Percentiles rank a stretch among this genome's conserved stretches.
phyloP scores from a whole-genome alignment of 2,888 invertebrate genomes.

The Hetaerina titia region DNA sequence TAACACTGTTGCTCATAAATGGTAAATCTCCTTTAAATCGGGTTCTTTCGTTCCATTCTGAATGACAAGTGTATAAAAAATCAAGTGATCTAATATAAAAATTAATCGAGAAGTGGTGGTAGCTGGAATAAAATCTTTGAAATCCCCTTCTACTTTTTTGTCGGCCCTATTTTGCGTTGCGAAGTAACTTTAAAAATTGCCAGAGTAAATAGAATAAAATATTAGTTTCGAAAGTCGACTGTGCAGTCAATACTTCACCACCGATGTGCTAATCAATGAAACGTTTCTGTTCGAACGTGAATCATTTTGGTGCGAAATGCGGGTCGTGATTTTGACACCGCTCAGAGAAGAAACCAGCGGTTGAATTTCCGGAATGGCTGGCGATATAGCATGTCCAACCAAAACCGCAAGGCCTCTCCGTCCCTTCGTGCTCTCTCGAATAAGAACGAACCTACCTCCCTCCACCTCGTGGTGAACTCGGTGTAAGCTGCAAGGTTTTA shows the following conservation, averaged over 20 bases:
- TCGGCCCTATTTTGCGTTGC: no score
- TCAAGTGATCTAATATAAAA: no score
- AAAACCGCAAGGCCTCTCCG: not conserved
- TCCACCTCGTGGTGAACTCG: not conserved
- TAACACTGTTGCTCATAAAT: no score
- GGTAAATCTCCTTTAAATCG: no score
- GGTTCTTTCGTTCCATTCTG: no score
- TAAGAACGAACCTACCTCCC: not conserved
- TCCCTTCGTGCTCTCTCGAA: not conserved
- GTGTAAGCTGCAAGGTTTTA: not conserved
- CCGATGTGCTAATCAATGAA: not conserved
- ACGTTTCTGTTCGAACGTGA: not conserved
- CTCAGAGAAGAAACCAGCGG: not conserved
- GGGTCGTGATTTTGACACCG: not conserved
- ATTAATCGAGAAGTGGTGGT: no score
- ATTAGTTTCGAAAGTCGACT: not conserved
- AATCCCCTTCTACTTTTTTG: no score
- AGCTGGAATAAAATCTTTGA: no score
- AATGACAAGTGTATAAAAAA: no score
- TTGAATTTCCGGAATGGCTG: not conserved
- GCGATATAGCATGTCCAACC: no score
- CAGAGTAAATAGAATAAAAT: no score
- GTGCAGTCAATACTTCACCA: not conserved
- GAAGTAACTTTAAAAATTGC: no score
- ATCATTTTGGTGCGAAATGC: not conserved